phyloP scores from a whole-genome alignment of 2,113 vertebrate species.

The Zosterops lateralis region DNA sequence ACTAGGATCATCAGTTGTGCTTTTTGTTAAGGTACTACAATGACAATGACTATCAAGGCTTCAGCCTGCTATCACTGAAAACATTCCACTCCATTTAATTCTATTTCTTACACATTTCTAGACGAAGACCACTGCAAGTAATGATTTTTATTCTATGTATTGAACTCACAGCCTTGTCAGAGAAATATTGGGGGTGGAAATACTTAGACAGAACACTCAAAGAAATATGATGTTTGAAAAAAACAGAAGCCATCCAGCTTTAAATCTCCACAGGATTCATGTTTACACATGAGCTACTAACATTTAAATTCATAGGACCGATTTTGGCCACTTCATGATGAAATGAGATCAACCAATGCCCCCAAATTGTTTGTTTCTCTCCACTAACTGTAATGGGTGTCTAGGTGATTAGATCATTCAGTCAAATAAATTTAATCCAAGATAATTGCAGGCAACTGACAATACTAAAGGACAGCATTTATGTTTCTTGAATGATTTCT shows the following conservation, averaged over 20 bases:
- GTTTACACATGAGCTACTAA: background rate
- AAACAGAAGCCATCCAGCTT: background rate
- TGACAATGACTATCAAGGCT: background rate
- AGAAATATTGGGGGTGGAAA: background rate
- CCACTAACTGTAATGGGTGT: background rate
- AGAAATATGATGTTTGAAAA: background rate
- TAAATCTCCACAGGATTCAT: background rate
- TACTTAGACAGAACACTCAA: background rate
- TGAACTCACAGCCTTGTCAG: background rate
- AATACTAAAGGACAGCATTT: background rate
- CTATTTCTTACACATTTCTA: background rate
- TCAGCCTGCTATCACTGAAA: background rate
- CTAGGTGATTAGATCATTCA: conserved; percentile 1
- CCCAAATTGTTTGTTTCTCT: background rate
- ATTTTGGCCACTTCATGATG: background rate
- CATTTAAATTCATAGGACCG: background rate
- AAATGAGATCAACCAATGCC: background rate
- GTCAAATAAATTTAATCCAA: background rate
- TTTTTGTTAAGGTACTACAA: background rate
- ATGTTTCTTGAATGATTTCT: background rate
- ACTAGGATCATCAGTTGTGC: background rate
- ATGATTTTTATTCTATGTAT: background rate
- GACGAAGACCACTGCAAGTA: background rate
- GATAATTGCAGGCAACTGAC: background rate
- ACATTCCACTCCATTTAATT: background rate